Percentiles rank a stretch among this genome's conserved stretches.
Evolutionary conservation across 2,113 vertebrate species (phyloP).

Genomic region (Sus scrofa): DNA sequence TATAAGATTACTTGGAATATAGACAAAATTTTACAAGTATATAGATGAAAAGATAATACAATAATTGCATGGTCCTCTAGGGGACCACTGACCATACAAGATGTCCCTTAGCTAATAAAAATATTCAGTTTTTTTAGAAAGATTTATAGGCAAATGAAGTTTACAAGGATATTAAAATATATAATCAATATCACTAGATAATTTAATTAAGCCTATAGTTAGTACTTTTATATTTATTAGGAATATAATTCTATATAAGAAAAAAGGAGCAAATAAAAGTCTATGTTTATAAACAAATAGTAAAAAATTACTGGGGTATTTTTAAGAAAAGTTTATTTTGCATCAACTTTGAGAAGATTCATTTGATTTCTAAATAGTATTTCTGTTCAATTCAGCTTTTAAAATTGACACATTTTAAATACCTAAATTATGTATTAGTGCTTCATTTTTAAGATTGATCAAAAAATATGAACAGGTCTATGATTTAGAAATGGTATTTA

Average conservation of each 20-base stretch:
- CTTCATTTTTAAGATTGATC: constrained; percentile 77
- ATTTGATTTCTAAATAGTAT: constrained; percentile 68
- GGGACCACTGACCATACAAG: background rate
- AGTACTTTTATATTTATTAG: background rate
- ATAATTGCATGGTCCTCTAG: background rate
- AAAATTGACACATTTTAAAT: constrained; percentile 78
- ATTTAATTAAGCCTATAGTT: background rate
- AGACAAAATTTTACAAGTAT: background rate
- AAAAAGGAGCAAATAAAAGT: background rate
- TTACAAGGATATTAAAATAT: background rate
- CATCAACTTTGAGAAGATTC: background rate
- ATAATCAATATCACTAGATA: background rate
- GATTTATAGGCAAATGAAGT: background rate
- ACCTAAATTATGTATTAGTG: constrained; percentile 80
- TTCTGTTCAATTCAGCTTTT: constrained; percentile 69
- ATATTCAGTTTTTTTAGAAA: background rate
- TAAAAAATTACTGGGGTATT: background rate
- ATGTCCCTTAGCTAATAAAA: background rate
- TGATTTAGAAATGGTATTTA: constrained; percentile 62
- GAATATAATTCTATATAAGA: background rate
- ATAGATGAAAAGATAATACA: background rate
- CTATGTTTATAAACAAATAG: background rate
- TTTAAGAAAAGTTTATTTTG: background rate
- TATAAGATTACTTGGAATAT: background rate
- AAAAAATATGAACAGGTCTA: constrained; percentile 71